Base-by-base conservation (phyloP, 2,888 invertebrate genomes). In the Parapristionchus giblindavisi region DNA sequence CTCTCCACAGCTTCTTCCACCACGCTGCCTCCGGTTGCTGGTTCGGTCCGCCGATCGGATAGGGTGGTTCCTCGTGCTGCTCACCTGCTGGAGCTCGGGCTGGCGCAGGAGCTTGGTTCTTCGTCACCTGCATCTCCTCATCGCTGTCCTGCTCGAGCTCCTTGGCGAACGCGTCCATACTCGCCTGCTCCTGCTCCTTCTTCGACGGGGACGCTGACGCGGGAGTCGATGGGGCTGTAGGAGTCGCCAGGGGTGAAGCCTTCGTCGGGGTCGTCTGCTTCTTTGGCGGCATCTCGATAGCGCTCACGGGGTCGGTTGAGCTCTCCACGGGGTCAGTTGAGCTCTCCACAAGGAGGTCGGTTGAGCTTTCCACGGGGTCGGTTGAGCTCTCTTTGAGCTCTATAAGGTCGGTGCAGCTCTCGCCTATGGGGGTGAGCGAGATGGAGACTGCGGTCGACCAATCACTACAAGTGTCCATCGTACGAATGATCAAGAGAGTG, bases 111-210 rank as follows among this genome's bases (percentile, higher is more conserved):
- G 14, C n/a, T 1, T 34, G 34, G 17, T 51, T 29, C 32, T 54
- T 29, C 29, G n/a, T 29, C 34, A 40, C 24, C 38, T 71, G 38
- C 70, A 38, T 21, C 2, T 80, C 80, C 52, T 78, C 80, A 66
- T 80, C 80, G 48, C 76, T 76, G 71, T 79, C 78, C 3, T 56
- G 76, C 77, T 63, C 76, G 74, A 80, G 74, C 38, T 80, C 78
- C 77, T 78, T 77, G 34, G 80, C 79, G 58, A 80, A 80, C 14
- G 79, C 78, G 27, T 78, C 79, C 76, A 80, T 75, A 14, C 78
- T 76, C 34, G 75, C 76, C 74, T 76, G 76, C 74, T 75, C 76
- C 61, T 76, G 76, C 60, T 77, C 76, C 40, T 61, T 21, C 74
- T 77, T 79, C 66, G 68, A 65, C 24, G 63, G 63, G 29, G 43